Percentiles rank a stretch among this genome's conserved stretches.
Evolutionary conservation across 2,113 vertebrate species (phyloP).

Genomic region (Falco punctatus): DNA sequence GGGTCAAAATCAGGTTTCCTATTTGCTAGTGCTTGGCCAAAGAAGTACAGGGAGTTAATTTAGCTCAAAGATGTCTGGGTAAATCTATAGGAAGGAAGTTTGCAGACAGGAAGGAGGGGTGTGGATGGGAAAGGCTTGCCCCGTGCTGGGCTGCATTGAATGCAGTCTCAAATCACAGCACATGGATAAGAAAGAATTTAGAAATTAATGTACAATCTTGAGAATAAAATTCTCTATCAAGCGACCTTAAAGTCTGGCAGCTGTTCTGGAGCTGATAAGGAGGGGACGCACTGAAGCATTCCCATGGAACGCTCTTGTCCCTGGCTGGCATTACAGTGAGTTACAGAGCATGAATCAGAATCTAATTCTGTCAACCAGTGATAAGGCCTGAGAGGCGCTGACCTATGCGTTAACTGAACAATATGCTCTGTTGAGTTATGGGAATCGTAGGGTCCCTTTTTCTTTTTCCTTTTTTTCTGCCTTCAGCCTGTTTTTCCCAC

Average conservation of each 20-base stretch:
- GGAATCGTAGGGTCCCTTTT: conserved; percentile 56
- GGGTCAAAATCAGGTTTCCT: conserved; percentile 40
- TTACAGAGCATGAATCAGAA: conserved; percentile 83
- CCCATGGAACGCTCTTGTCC: conserved; percentile 78
- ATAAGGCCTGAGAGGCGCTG: conserved; percentile 72
- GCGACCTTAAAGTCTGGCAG: conserved; percentile 74
- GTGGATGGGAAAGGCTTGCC: conserved; percentile 76
- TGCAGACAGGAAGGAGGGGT: conserved; percentile 76
- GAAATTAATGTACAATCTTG: conserved; percentile 76
- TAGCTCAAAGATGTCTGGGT: conserved; percentile 72
- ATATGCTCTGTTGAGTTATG: conserved; percentile 72
- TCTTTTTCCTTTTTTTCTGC: not conserved
- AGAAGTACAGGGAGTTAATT: conserved; percentile 36
- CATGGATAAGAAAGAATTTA: conserved; percentile 75
- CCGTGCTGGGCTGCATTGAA: conserved; percentile 54
- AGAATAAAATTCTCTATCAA: conserved; percentile 76
- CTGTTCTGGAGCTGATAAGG: conserved; percentile 78
- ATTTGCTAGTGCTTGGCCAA: not conserved
- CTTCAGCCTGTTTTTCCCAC: conserved; percentile 47
- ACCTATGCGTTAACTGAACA: conserved; percentile 56
- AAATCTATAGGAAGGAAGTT: conserved; percentile 78
- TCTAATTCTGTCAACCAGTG: conserved; percentile 79
- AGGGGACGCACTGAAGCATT: conserved; percentile 62
- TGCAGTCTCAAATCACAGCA: conserved; percentile 49
- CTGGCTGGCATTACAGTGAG: conserved; percentile 75